These are phyloP conservation scores for Bagarius yarrelli DNA, from an alignment of 2,113 vertebrate genomes.

Conservation along the genomic window DNA sequence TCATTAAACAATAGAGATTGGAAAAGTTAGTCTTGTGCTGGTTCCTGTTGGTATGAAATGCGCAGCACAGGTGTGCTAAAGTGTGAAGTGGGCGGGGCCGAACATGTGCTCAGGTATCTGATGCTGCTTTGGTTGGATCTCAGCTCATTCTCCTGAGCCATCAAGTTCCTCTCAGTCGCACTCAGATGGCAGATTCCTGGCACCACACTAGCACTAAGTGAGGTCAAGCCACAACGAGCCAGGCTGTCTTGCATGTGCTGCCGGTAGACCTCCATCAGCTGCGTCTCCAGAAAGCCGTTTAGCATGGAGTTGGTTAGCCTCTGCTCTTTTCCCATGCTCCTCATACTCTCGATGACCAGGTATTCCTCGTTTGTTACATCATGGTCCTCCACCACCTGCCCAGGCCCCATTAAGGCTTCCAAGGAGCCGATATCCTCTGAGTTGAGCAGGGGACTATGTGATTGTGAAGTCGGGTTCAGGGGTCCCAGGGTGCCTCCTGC, in stretches of 20 bases:
- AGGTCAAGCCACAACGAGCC: constrained; percentile 62
- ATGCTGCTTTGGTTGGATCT: constrained; percentile 62
- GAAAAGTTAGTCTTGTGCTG: not conserved
- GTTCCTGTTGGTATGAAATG: constrained; percentile 64
- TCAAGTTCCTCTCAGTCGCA: constrained; percentile 42
- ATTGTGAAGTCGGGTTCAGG: constrained; percentile 51
- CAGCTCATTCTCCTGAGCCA: constrained; percentile 61
- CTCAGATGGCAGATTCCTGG: constrained; percentile 67
- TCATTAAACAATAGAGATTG: not conserved
- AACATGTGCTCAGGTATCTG: constrained; percentile 54
- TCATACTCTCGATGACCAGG: constrained; percentile 66
- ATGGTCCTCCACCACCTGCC: not conserved
- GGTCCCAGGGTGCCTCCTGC: constrained; percentile 67
- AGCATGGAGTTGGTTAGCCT: constrained; percentile 74
- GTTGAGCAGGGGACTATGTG: constrained; percentile 60
- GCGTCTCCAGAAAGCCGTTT: constrained; percentile 75
- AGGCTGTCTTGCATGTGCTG: constrained; percentile 76
- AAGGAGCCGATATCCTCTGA: constrained; percentile 61
- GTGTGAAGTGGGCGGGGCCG: constrained; percentile 54
- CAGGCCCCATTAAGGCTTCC: constrained; percentile 21
- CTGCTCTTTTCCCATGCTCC: constrained; percentile 55
- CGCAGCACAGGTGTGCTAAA: constrained; percentile 75
- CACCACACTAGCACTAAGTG: constrained; percentile 61
- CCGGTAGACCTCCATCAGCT: constrained; percentile 76
- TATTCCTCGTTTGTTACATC: constrained; percentile 43